Evolutionary conservation across 2,888 invertebrate genomes (phyloP).

Genomic region (Mongoloraphidia duomilia): DNA sequence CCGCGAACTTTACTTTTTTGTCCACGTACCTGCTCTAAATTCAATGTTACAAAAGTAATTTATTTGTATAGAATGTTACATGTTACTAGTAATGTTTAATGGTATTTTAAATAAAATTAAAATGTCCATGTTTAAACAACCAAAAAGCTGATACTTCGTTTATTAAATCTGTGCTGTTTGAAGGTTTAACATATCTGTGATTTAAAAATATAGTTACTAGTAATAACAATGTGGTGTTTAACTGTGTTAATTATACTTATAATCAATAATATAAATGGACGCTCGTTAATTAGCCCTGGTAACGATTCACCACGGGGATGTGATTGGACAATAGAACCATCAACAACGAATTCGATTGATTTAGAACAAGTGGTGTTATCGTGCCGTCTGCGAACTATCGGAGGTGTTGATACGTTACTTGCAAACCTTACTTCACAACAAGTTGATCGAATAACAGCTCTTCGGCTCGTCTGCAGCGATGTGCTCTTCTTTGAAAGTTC

Average conservation of each 20-base stretch:
- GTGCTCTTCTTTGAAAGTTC: slow-evolving; percentile 60
- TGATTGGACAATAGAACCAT: slow-evolving; percentile 49
- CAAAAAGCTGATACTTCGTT: too few relatives aligned
- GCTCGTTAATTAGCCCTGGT: slow-evolving; percentile 30
- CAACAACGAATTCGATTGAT: slow-evolving; percentile 37
- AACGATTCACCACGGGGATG: slow-evolving; percentile 57
- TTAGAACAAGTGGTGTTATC: slow-evolving; percentile 39
- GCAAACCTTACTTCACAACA: slow-evolving; percentile 53
- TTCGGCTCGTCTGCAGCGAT: slow-evolving; percentile 59
- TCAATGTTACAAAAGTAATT: too few relatives aligned
- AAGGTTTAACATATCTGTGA: too few relatives aligned
- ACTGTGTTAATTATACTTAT: slow-evolving; percentile 16
- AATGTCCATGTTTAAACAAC: too few relatives aligned
- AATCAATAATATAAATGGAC: slow-evolving; percentile 18
- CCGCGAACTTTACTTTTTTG: too few relatives aligned
- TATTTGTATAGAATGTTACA: too few relatives aligned
- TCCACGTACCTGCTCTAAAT: too few relatives aligned
- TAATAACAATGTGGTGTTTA: too few relatives aligned
- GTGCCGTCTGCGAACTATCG: slow-evolving; percentile 58
- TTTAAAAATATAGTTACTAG: too few relatives aligned
- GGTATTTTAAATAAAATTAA: too few relatives aligned
- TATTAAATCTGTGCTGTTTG: too few relatives aligned
- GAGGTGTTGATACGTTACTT: slow-evolving; percentile 50
- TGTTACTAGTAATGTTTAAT: too few relatives aligned
- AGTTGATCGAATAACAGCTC: slow-evolving; percentile 50